Evolutionary conservation across 2,888 invertebrate species (phyloP).

Genomic region (Xiphydria camelus): DNA sequence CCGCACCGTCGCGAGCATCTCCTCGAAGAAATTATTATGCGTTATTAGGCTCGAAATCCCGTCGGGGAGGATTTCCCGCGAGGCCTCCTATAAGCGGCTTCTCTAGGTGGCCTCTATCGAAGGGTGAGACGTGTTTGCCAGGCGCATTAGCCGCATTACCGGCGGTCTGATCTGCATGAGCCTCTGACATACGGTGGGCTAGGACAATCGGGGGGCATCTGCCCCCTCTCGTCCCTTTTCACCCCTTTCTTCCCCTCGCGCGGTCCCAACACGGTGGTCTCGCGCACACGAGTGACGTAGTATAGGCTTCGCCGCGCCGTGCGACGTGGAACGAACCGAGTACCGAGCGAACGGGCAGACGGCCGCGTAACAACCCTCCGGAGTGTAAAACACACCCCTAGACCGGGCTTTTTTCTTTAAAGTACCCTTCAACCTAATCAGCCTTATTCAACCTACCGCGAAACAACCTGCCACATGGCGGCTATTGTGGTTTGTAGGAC

Average conservation of each 20-base stretch:
- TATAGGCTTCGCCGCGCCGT: conserved; percentile 7
- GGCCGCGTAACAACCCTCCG: conserved; percentile 42
- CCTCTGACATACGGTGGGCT: conserved; percentile 47
- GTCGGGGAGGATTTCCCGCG: conserved; percentile 9
- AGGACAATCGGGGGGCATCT: conserved; percentile 37
- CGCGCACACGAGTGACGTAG: conserved; percentile 7
- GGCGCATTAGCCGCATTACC: conserved; percentile 42
- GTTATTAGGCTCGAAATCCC: background rate
- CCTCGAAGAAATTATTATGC: background rate
- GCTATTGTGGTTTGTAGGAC: conserved; percentile 27
- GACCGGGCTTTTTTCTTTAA: conserved; percentile 16
- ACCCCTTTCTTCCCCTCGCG: background rate
- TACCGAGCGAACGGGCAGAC: conserved; percentile 11
- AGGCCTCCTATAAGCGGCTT: conserved; percentile 14
- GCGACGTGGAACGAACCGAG: background rate
- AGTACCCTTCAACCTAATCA: conserved; percentile 49
- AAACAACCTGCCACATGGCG: conserved; percentile 52
- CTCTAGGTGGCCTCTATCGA: background rate
- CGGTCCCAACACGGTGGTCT: background rate
- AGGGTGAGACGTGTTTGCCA: conserved; percentile 30
- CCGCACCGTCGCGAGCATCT: background rate
- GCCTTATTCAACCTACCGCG: conserved; percentile 47
- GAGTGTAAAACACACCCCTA: conserved; percentile 27
- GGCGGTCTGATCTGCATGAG: conserved; percentile 46
- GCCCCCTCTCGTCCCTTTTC: conserved; percentile 25